Base-by-base conservation (phyloP, 2,888 invertebrate species). In the Hylaea fasciaria region DNA sequence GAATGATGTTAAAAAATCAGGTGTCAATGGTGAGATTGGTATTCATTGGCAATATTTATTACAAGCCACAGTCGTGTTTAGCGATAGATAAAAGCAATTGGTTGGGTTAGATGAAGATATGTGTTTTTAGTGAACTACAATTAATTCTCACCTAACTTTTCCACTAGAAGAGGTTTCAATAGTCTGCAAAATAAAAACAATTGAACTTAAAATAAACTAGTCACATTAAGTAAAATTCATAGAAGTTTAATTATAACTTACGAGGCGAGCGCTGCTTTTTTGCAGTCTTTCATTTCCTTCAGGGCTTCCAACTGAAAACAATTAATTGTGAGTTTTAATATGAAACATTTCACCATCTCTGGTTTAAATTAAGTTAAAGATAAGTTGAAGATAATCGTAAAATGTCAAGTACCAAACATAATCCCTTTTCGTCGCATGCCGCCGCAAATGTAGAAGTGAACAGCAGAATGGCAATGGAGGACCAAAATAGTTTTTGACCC, bases 231-330 rank as follows among this genome's bases (percentile, higher is more conserved):
- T n/a, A 37, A 37, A n/a, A 0, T 40, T 40, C 13, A 40, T 13
- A 40, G 8, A 40, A 8, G 8, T 40, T 40, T 8, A 40, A 13
- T n/a, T n/a, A 5, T 37, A 8, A 89, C 91, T 80, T 78, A 91
- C 91, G 88, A 75, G 48, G 85, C 78, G 13, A 90, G 65, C 1
- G 86, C 84, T 3, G 77, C 68, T 71, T 91, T 92, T 64, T 86
- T 84, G 68, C 89, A 91, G 74, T 89, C 89, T 67, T 91, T 91
- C 76, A 91, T 77, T 48, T 89, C 91, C 56, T 89, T 87, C 0
- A 92, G 64, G 0, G 87, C 86, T 62, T 91, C 90, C 64, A 91
- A 63, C 91, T 91, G 82, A 50, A 81, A 58, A 60, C 60, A 59
- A 28, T 14, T 44, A 56, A 32, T 32, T 7, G 0, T 48, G 50